Base-by-base conservation (phyloP, 1,140 invertebrate species). In the Notospermus geniculatus region DNA sequence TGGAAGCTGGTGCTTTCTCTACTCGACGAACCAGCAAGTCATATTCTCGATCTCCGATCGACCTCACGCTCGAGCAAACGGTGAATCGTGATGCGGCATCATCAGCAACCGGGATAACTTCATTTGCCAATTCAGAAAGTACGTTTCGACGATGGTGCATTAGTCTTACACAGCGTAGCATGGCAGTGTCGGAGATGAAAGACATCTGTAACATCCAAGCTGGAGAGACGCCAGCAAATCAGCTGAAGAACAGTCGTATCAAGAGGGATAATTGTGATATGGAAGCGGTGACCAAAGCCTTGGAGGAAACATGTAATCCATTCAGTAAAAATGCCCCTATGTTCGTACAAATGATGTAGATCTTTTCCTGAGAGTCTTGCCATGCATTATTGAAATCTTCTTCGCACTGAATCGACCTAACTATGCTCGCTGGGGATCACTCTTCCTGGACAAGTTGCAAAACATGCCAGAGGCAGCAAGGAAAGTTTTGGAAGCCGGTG, bases 41-140 rank as follows among this genome's bases (percentile, higher is more conserved):
- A 5, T 50, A 50, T 27, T 50, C 46, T 7, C 46, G 46, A 27
- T 19, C 5, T 23, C n/a, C 46, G 4, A 50, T 50, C 46, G 46
- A 50, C 46, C n/a, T 50, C n/a, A 50, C 46, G n/a, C 46, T 50
- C 25, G 46, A 50, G 46, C 46, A 50, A n/a, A 50, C 46, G n/a
- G 46, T 50, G 25, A 50, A 5, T 50, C 46, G 46, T 19, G 46
- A 50, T 50, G 46, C 46, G 4, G 46, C 46, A 23, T 50, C 46
- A 50, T 50, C 46, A 23, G n/a, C 46, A 27, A 50, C 46, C 9
- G 46, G 46, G 25, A 50, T 50, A 50, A 50, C 46, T 23, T 27
- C n/a, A 9, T 50, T 50, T 27, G 46, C 19, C 19, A 50, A 50
- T 50, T 50, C 46, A 19, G 46, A 50, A 23, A 23, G 19, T 23